Percentiles rank a stretch among this genome's conserved stretches.
Conservation (phyloP, 37 sponge, comb jelly and placozoan genomes). For the Mnemiopsis leidyi region DNA sequence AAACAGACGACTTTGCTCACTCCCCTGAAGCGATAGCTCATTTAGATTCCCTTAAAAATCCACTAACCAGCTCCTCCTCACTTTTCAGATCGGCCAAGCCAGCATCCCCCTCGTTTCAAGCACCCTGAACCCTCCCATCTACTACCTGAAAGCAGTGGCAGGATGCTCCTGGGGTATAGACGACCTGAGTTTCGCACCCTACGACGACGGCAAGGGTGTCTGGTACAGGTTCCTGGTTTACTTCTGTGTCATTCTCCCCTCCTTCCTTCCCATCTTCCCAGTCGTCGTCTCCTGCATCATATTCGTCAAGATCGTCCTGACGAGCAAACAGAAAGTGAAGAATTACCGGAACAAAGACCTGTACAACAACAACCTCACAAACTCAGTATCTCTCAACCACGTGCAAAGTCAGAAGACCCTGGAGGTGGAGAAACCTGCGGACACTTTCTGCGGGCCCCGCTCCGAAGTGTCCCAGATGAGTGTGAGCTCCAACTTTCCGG, state of each 20-base stretch:
- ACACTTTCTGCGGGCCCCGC: background rate
- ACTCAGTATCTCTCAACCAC: background rate
- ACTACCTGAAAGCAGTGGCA: background rate
- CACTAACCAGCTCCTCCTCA: background rate
- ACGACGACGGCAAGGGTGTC: constrained; percentile 11
- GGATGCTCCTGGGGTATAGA: constrained; percentile 59
- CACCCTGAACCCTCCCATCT: constrained; percentile 45
- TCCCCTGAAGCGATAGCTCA: too few species aligned
- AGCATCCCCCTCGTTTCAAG: constrained; percentile 9
- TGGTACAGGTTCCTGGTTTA: constrained; percentile 62
- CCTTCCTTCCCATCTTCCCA: constrained; percentile 48
- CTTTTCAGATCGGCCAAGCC: constrained; percentile 44
- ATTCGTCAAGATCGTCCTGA: constrained; percentile 65
- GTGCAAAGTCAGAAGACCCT: background rate
- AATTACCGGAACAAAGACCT: background rate
- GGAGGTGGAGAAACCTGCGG: background rate
- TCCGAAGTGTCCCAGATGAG: background rate
- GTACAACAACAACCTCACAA: background rate
- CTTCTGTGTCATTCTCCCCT: constrained; percentile 53
- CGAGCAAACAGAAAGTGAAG: background rate
- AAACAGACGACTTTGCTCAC: too few species aligned
- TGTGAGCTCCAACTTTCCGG: background rate
- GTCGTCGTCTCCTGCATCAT: constrained; percentile 45
- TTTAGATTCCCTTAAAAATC: too few species aligned
- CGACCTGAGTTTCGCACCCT: constrained; percentile 30